Base-by-base conservation (phyloP, 2,113 vertebrate species). In the Carassius gibelio region DNA sequence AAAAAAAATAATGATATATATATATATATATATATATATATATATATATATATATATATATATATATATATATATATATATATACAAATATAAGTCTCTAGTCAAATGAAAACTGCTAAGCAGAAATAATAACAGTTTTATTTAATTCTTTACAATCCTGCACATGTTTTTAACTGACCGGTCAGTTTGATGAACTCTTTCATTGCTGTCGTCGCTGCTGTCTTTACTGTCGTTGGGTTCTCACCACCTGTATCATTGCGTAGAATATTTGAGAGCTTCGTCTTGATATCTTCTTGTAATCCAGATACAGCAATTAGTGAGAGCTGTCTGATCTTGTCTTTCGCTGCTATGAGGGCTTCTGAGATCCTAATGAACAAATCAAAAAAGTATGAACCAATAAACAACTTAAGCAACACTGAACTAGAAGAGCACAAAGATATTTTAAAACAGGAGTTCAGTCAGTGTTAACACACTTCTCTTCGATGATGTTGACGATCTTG, bases 161-260 rank as follows among this genome's bases (percentile, higher is more conserved):
- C 1, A 30, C 9, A 10, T 61, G 59, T 23, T 23, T 61, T 61
- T 8, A 62, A 10, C 10, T 62, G 3, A 62, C 59, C 59, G 0
- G 9, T 62, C n/a, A 62, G n/a, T 62, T 62, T 62, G 1, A 3
- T 11, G n/a, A 62, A 10, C 59, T 23, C 7, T 9, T 1, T 61
- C 59, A 10, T 17, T 19, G 15, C 1, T 57, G 1, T 30, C 26
- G n/a, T n/a, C n/a, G n/a, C n/a, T n/a, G n/a, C n/a, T n/a, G n/a
- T n/a, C n/a, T n/a, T n/a, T n/a, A n/a, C n/a, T 30, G 30, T 1
- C 30, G 5, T 19, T 7, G 0, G 0, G 1, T 5, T 5, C 14
- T 55, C 52, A 55, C 0, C 52, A 50, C 48, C 48, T 48, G 3
- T 3, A 3, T 0, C 48, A 1, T 0, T 50, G 48, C 0, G 3